Conservation (phyloP, 2,113 vertebrate species). For the Phyllostomus discolor region DNA sequence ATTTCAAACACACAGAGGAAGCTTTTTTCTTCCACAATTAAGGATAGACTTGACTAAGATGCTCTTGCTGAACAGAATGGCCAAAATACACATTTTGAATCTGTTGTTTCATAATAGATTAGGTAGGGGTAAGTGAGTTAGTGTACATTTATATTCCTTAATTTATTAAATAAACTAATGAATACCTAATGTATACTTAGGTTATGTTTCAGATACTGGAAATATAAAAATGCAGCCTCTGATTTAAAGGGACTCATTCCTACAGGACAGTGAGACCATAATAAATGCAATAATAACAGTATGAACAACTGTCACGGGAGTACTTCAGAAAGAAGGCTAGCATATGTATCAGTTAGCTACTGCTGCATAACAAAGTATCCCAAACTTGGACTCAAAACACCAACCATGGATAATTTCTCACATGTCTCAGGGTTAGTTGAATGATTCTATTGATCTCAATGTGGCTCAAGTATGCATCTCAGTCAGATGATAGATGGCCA, state of each 20-base stretch:
- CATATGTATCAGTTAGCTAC: neutral
- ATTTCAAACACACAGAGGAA: neutral
- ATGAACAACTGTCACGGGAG: neutral
- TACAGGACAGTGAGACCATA: neutral
- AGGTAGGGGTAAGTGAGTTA: neutral
- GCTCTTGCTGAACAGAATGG: conserved; percentile 1
- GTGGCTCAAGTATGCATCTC: neutral
- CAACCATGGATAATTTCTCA: neutral
- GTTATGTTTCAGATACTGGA: neutral
- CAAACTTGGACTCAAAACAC: neutral
- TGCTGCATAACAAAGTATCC: neutral
- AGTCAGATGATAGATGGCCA: neutral
- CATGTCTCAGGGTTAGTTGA: neutral
- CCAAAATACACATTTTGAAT: neutral
- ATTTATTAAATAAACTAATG: conserved; percentile 19
- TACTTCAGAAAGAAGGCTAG: neutral
- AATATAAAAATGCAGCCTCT: neutral
- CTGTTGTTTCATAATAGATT: neutral
- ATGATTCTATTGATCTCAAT: neutral
- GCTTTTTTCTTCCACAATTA: neutral
- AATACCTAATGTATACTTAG: neutral
- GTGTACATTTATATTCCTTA: neutral
- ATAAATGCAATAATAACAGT: neutral
- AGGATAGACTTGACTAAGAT: neutral
- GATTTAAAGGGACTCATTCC: neutral